Percentiles rank a stretch among this genome's conserved stretches.
Conservation (phyloP, 35 echinoderm and acorn worm species). For the Strongylocentrotus purpuratus region DNA sequence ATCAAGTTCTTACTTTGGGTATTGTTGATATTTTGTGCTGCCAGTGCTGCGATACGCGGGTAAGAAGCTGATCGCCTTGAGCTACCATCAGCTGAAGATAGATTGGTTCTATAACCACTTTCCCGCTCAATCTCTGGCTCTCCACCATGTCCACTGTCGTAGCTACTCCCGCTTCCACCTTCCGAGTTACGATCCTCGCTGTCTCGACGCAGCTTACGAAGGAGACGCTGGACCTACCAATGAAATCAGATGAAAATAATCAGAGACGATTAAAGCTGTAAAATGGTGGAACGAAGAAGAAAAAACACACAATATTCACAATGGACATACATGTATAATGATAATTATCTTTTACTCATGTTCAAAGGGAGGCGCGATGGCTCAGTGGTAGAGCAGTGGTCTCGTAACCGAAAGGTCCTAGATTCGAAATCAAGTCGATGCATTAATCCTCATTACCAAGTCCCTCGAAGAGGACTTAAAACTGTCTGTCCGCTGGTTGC, state of each 20-base stretch:
- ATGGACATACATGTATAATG: too few relatives aligned
- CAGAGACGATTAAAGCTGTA: slow-evolving; percentile 26
- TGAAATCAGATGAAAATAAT: neutral
- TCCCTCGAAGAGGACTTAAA: too few relatives aligned
- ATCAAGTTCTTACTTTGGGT: slow-evolving; percentile 17
- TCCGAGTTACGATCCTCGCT: slow-evolving; percentile 68
- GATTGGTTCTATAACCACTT: slow-evolving; percentile 22
- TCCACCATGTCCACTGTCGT: slow-evolving; percentile 84
- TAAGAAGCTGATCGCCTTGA: slow-evolving; percentile 48
- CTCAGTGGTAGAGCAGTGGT: too few relatives aligned
- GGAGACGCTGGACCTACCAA: slow-evolving; percentile 68
- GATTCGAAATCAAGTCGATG: too few relatives aligned
- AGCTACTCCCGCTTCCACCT: slow-evolving; percentile 69
- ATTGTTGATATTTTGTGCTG: slow-evolving; percentile 27
- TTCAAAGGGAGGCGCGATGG: too few relatives aligned
- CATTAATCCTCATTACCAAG: too few relatives aligned
- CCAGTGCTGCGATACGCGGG: slow-evolving; percentile 45
- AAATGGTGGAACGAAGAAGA: neutral
- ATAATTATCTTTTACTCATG: too few relatives aligned
- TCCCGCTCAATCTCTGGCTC: slow-evolving; percentile 68
- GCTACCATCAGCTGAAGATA: neutral
- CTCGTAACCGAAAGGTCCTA: too few relatives aligned
- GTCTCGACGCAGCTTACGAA: slow-evolving; percentile 63
- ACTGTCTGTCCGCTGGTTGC: too few relatives aligned
- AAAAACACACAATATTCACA: too few relatives aligned